Base-by-base conservation (phyloP, 2,113 vertebrate genomes). In the Anguilla rostrata region DNA sequence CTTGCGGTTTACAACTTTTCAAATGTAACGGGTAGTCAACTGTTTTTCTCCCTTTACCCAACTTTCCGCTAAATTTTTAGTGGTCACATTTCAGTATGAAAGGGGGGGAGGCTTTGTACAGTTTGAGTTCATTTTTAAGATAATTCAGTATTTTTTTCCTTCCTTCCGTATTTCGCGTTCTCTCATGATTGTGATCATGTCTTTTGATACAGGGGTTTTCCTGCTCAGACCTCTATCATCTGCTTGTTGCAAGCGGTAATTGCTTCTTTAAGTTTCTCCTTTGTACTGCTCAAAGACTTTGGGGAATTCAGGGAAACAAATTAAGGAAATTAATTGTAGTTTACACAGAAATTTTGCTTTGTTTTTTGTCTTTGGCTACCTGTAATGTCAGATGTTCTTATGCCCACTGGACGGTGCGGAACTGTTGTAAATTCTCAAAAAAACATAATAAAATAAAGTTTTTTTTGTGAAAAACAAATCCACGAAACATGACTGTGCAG, bases 211-310 rank as follows among this genome's bases (percentile, higher is more conserved):
- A 97, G 97, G 97, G 95, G 94, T 96, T 96, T 97, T 95, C 96
- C 96, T 96, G 96, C 96, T 96, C 96, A 97, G 97, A 96, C 96
- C 94, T 96, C 97, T 97, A 96, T n/a, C 96, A 96, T 96, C 97
- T 97, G 97, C 97, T 97, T 97, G 97, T 97, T 97, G 96, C 95
- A 96, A 97, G 97, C 96, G 96, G 97, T 97, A 97, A 97, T 97
- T 97, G 96, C 97, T 97, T 97, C 97, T 97, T 98, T 97, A 97
- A 95, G 97, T 97, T 92, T 96, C 95, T 95, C 96, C 96, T 95
- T 89, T 97, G 95, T 96, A 97, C 84, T 87, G 96, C 96, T 96
- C 93, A 96, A 92, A 92, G 93, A 96, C 95, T 95, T 95, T 94
- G 95, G 85, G 85, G 82, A 43, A 83, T 82, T 80, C 81, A 83